A percentile compares a stretch with the other conserved stretches of the same genome.
Conservation (phyloP, 2,888 invertebrate species). For the Drosophila quinaria region DNA sequence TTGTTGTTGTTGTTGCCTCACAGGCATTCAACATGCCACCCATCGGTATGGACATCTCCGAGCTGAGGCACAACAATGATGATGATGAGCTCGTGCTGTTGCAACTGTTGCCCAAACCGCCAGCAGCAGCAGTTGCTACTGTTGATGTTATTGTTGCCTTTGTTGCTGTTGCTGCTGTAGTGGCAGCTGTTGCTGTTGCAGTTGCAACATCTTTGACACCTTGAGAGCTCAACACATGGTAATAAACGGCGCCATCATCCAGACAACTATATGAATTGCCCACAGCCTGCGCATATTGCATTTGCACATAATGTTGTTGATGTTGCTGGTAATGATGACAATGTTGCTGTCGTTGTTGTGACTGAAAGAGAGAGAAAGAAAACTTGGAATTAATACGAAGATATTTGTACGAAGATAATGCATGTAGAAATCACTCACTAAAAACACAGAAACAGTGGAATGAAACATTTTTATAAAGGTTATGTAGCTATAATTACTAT, state of each 20-base stretch:
- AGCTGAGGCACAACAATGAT: constrained; percentile 83
- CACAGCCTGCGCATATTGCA: constrained; percentile 56
- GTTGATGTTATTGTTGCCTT: no score
- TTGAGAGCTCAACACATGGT: constrained; percentile 58
- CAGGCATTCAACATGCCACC: constrained; percentile 67
- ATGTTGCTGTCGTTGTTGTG: constrained; percentile 3
- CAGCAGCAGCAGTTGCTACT: background rate
- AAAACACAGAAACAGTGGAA: background rate
- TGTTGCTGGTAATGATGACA: constrained; percentile 12
- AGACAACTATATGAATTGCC: constrained; percentile 47
- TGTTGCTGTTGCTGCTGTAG: background rate
- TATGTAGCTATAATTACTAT: background rate
- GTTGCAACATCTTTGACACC: constrained; percentile 17
- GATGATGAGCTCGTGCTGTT: constrained; percentile 74
- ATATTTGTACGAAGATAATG: background rate
- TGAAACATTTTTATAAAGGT: background rate
- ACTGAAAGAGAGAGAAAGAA: background rate
- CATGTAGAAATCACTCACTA: background rate
- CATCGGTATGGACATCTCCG: constrained; percentile 85
- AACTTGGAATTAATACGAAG: background rate
- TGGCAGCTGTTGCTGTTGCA: background rate
- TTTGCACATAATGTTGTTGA: constrained; percentile 52
- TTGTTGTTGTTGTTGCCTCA: constrained; percentile 77
- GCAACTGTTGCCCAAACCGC: constrained; percentile 3
- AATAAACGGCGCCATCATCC: constrained; percentile 62